phyloP scores from a whole-genome alignment of 1,140 invertebrate genomes.

The Eufriesea mexicana region DNA sequence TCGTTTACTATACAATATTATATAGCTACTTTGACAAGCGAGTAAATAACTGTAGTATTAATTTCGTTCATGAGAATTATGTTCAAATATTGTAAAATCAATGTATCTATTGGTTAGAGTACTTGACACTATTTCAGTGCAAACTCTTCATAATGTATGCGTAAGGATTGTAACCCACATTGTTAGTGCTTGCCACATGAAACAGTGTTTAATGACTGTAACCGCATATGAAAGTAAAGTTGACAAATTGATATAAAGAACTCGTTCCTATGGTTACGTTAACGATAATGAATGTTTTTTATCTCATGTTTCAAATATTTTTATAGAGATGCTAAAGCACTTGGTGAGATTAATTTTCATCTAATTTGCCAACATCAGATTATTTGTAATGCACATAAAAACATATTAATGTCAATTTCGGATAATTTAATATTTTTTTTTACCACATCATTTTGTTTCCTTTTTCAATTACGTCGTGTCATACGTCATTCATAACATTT shows the following conservation, averaged over 20 bases:
- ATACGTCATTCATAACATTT: too few species aligned
- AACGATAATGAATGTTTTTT: constrained; percentile 18
- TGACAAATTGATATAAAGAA: constrained; percentile 21
- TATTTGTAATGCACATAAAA: neutral
- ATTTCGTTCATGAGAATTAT: neutral
- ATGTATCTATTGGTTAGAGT: neutral
- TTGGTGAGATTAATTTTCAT: constrained; percentile 14
- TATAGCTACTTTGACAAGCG: neutral
- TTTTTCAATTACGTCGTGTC: neutral
- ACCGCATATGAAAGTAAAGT: constrained; percentile 13
- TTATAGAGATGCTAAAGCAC: neutral
- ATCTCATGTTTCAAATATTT: constrained; percentile 2
- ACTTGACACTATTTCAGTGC: neutral
- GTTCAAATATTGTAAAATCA: neutral
- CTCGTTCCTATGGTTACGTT: constrained; percentile 32
- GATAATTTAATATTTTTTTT: neutral
- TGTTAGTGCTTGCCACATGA: constrained; percentile 1
- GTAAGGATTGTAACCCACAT: constrained; percentile 5
- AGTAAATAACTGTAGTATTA: neutral
- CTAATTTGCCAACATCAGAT: neutral
- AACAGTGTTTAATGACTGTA: constrained; percentile 41
- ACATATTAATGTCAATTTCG: neutral
- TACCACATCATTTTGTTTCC: neutral
- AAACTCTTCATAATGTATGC: constrained; percentile 32
- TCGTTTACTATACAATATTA: neutral